These are phyloP conservation scores for Eupeodes latifasciatus DNA, from an alignment of 2,888 invertebrate genomes.

Conservation along the genomic window DNA sequence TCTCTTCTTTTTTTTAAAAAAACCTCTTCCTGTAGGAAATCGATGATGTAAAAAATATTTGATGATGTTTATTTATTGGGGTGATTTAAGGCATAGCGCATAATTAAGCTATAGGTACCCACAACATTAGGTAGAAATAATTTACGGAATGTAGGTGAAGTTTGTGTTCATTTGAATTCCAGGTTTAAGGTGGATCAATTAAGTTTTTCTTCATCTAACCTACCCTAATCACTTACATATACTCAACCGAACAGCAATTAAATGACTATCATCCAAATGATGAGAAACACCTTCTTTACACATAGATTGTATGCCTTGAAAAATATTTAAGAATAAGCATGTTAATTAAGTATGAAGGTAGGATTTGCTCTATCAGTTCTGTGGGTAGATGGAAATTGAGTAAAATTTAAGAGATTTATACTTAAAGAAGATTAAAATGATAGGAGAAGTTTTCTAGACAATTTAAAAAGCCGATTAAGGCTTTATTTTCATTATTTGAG, in stretches of 20 bases:
- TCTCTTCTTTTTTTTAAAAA: background rate
- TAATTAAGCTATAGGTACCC: too few species aligned
- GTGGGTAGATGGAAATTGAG: constrained; percentile 2
- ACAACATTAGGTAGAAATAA: too few species aligned
- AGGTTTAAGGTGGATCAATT: constrained; percentile 17
- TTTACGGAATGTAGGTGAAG: constrained; percentile 27
- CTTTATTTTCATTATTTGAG: constrained; percentile 18
- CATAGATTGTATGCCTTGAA: background rate
- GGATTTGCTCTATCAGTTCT: constrained; percentile 44
- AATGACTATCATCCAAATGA: constrained; percentile 43
- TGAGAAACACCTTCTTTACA: background rate
- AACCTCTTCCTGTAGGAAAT: background rate
- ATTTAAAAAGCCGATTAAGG: constrained; percentile 55
- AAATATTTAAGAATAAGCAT: constrained; percentile 4
- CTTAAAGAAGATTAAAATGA: constrained; percentile 46
- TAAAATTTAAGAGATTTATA: background rate
- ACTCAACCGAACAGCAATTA: constrained; percentile 43
- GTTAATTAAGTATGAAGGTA: constrained; percentile 60
- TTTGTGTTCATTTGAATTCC: constrained; percentile 42
- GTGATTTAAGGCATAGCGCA: background rate
- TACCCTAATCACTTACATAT: constrained; percentile 46
- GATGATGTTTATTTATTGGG: background rate
- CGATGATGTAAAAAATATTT: background rate
- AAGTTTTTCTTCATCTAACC: background rate
- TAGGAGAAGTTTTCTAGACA: constrained; percentile 21